Base-by-base conservation (phyloP, 1,140 invertebrate species). In the Drosophila micromelanica region DNA sequence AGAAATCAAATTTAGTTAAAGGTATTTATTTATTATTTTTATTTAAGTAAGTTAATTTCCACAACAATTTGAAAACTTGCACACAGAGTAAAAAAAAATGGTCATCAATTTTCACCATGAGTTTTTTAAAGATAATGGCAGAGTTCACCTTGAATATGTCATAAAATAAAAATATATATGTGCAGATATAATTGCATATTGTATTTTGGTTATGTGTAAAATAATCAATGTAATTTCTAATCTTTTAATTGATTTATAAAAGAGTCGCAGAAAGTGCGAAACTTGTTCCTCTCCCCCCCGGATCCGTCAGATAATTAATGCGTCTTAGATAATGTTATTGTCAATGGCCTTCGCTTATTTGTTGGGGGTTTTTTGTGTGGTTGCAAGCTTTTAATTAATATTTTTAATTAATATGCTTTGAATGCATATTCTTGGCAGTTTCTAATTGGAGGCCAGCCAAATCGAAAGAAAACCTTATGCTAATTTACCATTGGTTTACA, bases 371-470 rank as follows among this genome's bases (percentile, higher is more conserved):
- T 23, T 30, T 32, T 51, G 48, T 48, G 11, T 40, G 13, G 30
- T 38, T 46, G 42, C 42, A 37, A 55, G 56, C 40, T 42, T 63
- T 62, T 74, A 74, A 74, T 74, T 70, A 74, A 43, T 74, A 70
- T 63, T 89, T 80, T 69, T 74, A 74, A 80, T 85, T 85, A 85
- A 70, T 85, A 70, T 65, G 69, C 51, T 76, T 80, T 68, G 51
- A 60, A 54, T 81, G 81, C 81, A 86, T 56, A 67, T 89, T 86
- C 82, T 71, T 82, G 78, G 67, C 67, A 56, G 78, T 87, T 86
- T 81, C 78, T 78, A 87, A 73, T 51, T 76, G 84, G 73, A 87
- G 82, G 82, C 64, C 70, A 59, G 45, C 17, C 43, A 32, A 43
- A 15, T 48, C 46, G 70, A 48, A 11, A 42, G 15, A 54, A 54